Base-by-base conservation (phyloP, 2,888 invertebrate genomes). In the Rhopalosiphum nymphaeae region DNA sequence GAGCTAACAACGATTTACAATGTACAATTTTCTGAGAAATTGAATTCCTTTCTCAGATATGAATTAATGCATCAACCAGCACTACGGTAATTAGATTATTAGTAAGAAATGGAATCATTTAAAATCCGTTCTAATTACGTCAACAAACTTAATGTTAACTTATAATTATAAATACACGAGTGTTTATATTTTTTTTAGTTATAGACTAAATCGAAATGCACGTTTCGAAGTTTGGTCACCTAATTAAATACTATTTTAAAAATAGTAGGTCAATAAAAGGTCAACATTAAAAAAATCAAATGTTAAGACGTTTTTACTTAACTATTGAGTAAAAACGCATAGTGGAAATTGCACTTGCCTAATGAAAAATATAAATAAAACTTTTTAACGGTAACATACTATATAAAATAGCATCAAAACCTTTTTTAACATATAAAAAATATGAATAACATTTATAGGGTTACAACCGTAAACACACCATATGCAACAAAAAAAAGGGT, bases 301-400 rank as follows among this genome's bases (percentile, higher is more conserved):
- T 36, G 2, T 67, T 21, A 67, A 67, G n/a, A 67, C 7, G 67
- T 67, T 67, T 67, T 67, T 67, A 67, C 21, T 36, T 67, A 5
- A 7, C 67, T 16, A 67, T n/a, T n/a, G 16, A n/a, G n/a, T n/a
- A 7, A 67, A n/a, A 67, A 67, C n/a, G 21, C n/a, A 36, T 36
- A 21, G 67, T 67, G 21, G n/a, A 36, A 67, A 67, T 67, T 67
- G 16, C 67, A 67, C 67, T 67, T 16, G n/a, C 36, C n/a, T n/a
- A n/a, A 67, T 67, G n/a, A 67, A 67, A 67, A 67, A 67, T 67
- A 67, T n/a, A 67, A 36, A 67, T 67, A 67, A n/a, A 67, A 67
- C 21, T 67, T 67, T n/a, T 67, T 36, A 67, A 26, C 36, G 1
- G 67, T 67, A 67, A 67, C n/a, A 67, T 67, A 67, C 16, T 16